Percentiles rank a stretch among this genome's conserved stretches.
Conservation (phyloP, 2,113 vertebrate genomes). For the Nothocercus nigrocapillus region DNA sequence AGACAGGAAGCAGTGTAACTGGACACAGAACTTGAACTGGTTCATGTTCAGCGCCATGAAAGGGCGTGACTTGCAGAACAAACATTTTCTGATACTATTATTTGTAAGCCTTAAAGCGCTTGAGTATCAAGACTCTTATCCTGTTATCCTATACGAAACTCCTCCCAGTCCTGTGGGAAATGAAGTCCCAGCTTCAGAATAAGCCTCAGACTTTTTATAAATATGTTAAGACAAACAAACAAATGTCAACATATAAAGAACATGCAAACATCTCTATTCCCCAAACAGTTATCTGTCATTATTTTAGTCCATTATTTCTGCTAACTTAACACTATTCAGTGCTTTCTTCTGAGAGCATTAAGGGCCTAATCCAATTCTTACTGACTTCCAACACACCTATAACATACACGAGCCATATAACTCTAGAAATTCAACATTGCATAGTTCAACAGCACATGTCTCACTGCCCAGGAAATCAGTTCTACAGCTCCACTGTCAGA, state of each 20-base stretch:
- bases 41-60: conserved; percentile 38
- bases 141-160: not conserved
- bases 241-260: not conserved
- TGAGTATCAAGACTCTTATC: conserved; percentile 12
- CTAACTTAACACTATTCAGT: not conserved
- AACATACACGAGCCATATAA: not conserved
- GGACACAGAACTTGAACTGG: conserved; percentile 19
- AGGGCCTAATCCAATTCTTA: not conserved
- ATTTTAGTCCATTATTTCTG: conserved; percentile 7
- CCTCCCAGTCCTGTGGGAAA: not conserved
- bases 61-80: conserved; percentile 19
- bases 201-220: not conserved
- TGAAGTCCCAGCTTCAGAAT: not conserved
- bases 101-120: not conserved
- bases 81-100: conserved; percentile 11
- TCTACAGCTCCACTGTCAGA: not conserved
- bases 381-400: not conserved
- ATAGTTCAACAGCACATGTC: not conserved
- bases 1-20: conserved; percentile 15
- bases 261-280: not conserved
- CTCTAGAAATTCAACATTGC: not conserved
- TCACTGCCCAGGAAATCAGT: not conserved
- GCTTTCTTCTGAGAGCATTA: not conserved
- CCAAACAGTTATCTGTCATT: not conserved
- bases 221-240: not conserved